phyloP scores from a whole-genome alignment of 2,113 vertebrate species.

The Melanostigma gelatinosum region DNA sequence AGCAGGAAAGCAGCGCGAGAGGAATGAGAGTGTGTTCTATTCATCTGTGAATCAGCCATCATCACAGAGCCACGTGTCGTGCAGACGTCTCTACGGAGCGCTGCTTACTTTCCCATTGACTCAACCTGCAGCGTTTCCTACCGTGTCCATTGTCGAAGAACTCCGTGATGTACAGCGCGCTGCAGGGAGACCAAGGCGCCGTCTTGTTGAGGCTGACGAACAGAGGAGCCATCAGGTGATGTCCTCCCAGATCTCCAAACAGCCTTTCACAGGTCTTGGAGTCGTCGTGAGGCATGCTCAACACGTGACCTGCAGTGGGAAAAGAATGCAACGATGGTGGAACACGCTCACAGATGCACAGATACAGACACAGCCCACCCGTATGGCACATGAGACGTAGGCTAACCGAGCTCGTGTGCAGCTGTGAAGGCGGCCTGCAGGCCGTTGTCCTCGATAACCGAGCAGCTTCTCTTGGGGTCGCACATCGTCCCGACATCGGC shows the following conservation, averaged over 20 bases:
- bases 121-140: constrained; percentile 71
- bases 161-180: constrained; percentile 92
- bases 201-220: constrained; percentile 91
- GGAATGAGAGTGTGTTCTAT: constrained; percentile 47
- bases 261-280: constrained; percentile 90
- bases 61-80: constrained; percentile 31
- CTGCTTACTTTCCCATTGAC: constrained; percentile 22
- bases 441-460: constrained; percentile 94
- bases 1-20: constrained; percentile 56
- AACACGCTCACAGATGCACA: not conserved
- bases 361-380: not conserved
- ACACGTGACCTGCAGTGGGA: constrained; percentile 88
- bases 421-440: constrained; percentile 94
- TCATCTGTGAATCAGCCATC: constrained; percentile 45
- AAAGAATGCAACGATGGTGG: not conserved
- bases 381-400: not conserved
- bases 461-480: constrained; percentile 95
- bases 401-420: constrained; percentile 93
- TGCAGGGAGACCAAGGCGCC: constrained; percentile 96
- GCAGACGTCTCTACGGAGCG: constrained; percentile 5
- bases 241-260: constrained; percentile 87
- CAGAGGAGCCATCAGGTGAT: constrained; percentile 92
- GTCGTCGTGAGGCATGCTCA: constrained; percentile 97
- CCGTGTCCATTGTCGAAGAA: constrained; percentile 95
- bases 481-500: constrained; percentile 96